Base-by-base conservation (phyloP, 2,888 invertebrate species). In the Tipula unca region DNA sequence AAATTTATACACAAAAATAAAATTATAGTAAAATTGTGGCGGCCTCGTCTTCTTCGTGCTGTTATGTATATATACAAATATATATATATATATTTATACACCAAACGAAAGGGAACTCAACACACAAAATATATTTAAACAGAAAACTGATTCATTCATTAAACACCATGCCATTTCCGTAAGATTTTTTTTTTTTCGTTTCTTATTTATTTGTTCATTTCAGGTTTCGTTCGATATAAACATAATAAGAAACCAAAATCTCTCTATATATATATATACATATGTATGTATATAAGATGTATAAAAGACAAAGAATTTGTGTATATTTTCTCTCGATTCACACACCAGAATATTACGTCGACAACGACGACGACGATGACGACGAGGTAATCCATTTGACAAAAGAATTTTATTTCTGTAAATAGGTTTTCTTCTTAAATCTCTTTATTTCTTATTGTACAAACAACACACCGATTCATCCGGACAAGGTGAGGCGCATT, bases 161-260 rank as follows among this genome's bases (percentile, higher is more conserved):
- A 83, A 29, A 29, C 83, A 83, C 83, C 83, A 83, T 83, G 83
- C 83, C 83, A 83, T 83, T 83, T 83, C 83, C 83, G 83, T 83
- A 83, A 32, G n/a, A 17, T 29, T 32, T 83, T 82, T 82, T 82
- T 82, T 82, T 82, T 82, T 48, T 69, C 25, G 1, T 8, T 69
- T 69, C 10, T 69, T 69, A 69, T 69, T 69, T 83, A 83, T 83
- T 83, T 83, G 32, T 83, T 83, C 35, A 83, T 83, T 83, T 83
- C 83, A 83, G 83, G 83, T 83, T 83, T 83, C 35, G 32, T 83
- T 83, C 69, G 25, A 69, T 69, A 69, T 69, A 54, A 54, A 54
- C 8, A 69, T 69, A 69, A 69, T 69, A 69, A 20, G 20, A 69
- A 69, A 48, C 48, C 48, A 48, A 48, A n/a, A 48, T 48, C 48